These are phyloP conservation scores for Apocheima hispidaria DNA, from an alignment of 2,888 invertebrate species.

Conservation along the genomic window DNA sequence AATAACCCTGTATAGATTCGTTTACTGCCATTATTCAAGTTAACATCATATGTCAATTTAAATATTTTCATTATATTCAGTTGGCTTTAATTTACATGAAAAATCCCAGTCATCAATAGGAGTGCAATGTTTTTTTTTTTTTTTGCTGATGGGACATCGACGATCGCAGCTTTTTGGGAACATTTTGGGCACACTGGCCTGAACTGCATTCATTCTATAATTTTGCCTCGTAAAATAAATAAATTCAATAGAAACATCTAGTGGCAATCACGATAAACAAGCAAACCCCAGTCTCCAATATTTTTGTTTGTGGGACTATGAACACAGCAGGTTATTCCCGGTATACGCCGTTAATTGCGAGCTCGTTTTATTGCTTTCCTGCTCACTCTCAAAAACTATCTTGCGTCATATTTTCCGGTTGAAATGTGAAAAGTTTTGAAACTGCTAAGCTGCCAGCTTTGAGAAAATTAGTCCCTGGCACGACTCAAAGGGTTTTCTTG, in stretches of 20 bases:
- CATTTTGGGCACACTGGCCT: conserved; percentile 4
- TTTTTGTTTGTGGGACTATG: conserved; percentile 15
- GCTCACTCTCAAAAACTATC: background rate
- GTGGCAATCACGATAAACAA: background rate
- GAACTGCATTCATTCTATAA: conserved; percentile 6
- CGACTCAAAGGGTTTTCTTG: background rate
- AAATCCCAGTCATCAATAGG: background rate
- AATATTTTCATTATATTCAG: background rate
- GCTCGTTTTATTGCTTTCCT: background rate
- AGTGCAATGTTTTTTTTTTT: background rate
- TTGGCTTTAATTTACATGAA: background rate
- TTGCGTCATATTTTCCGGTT: background rate
- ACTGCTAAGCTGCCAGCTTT: conserved; percentile 2
- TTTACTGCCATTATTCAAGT: too few relatives aligned
- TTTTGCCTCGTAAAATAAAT: background rate
- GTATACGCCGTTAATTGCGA: background rate
- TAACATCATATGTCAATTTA: background rate
- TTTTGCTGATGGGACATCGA: background rate
- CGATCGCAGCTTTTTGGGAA: conserved; percentile 1
- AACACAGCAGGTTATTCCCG: background rate
- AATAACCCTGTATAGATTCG: too few relatives aligned
- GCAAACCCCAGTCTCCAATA: conserved; percentile 6
- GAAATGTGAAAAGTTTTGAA: conserved; percentile 3
- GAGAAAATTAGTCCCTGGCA: conserved; percentile 1
- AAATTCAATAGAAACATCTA: too few relatives aligned